A percentile compares a stretch with the other conserved stretches of the same genome.
Evolutionary conservation across 2,888 invertebrate species (phyloP).

Genomic region (Pterobdella sp.): DNA sequence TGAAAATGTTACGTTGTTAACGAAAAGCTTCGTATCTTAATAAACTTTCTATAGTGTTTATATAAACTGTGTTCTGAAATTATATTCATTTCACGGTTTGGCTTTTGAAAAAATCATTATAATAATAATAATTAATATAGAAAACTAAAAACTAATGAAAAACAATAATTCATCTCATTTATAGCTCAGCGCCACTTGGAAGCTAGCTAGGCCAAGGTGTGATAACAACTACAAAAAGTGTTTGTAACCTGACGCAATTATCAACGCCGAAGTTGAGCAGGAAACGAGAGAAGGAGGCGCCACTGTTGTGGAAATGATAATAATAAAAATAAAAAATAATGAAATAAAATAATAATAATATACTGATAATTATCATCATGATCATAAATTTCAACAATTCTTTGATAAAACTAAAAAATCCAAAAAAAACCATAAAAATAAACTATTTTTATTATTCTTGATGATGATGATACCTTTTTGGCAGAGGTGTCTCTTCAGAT

Average conservation of each 20-base stretch:
- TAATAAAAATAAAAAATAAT: not conserved
- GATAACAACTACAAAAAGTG: too few relatives aligned
- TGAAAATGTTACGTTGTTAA: too few relatives aligned
- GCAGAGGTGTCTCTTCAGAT: slow-evolving; percentile 28
- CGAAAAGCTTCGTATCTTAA: too few relatives aligned
- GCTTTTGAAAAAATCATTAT: too few relatives aligned
- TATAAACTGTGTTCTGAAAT: too few relatives aligned
- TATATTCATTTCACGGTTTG: too few relatives aligned
- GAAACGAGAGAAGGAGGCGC: slow-evolving; percentile 28
- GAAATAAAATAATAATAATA: not conserved
- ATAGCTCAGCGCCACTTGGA: too few relatives aligned
- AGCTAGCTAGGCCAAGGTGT: too few relatives aligned
- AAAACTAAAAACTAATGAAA: too few relatives aligned
- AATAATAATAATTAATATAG: too few relatives aligned
- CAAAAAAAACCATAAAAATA: not conserved
- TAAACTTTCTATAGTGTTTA: too few relatives aligned
- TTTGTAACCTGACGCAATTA: slow-evolving; percentile 26
- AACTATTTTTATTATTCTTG: not conserved
- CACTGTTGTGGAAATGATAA: slow-evolving; percentile 18
- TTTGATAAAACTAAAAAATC: not conserved
- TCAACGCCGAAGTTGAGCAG: slow-evolving; percentile 29
- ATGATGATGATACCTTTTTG: slow-evolving; percentile 27
- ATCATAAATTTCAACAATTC: not conserved
- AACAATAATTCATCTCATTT: too few relatives aligned
- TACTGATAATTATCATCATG: not conserved